These are phyloP conservation scores for Sthenelais limicola DNA, from an alignment of 2,888 invertebrate species.

Conservation along the genomic window DNA sequence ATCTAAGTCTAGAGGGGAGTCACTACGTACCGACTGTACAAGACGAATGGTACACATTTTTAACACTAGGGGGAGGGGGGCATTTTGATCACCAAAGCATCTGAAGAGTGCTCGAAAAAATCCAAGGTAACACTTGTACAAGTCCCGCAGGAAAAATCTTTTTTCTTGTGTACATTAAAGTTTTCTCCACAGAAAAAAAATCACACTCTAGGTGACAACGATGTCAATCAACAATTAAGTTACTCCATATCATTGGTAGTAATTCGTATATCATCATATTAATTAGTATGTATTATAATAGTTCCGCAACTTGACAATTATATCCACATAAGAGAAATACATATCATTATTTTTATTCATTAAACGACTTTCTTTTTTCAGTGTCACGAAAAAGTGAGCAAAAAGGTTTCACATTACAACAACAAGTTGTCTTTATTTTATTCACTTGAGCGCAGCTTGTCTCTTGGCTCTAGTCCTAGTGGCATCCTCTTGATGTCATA, in stretches of 20 bases:
- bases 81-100: slow-evolving; percentile 35
- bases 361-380: slow-evolving; percentile 32
- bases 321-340: slow-evolving; percentile 40
- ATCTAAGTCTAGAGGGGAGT: slow-evolving; percentile 31
- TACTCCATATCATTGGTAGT: slow-evolving; percentile 39
- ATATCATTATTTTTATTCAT: slow-evolving; percentile 36
- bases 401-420: slow-evolving; percentile 36
- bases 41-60: slow-evolving; percentile 28
- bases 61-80: too few species aligned
- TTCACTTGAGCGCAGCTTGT: too few species aligned
- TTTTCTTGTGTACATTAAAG: slow-evolving; percentile 1
- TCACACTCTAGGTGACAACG: slow-evolving; percentile 35
- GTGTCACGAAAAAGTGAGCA: slow-evolving; percentile 40
- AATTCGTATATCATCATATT: slow-evolving; percentile 27
- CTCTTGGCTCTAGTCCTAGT: too few species aligned
- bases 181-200: slow-evolving; percentile 25
- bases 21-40: slow-evolving; percentile 37
- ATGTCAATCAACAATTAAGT: slow-evolving; percentile 37
- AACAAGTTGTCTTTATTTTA: slow-evolving; percentile 20
- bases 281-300: slow-evolving; percentile 9
- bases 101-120: slow-evolving; percentile 36
- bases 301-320: slow-evolving; percentile 33
- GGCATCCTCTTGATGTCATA: too few species aligned
- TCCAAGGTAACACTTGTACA: slow-evolving; percentile 30
- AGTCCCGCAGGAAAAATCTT: background rate